Percentiles rank a stretch among this genome's conserved stretches.
Conservation (phyloP, 1,140 invertebrate species). For the Babylonia areolata region DNA sequence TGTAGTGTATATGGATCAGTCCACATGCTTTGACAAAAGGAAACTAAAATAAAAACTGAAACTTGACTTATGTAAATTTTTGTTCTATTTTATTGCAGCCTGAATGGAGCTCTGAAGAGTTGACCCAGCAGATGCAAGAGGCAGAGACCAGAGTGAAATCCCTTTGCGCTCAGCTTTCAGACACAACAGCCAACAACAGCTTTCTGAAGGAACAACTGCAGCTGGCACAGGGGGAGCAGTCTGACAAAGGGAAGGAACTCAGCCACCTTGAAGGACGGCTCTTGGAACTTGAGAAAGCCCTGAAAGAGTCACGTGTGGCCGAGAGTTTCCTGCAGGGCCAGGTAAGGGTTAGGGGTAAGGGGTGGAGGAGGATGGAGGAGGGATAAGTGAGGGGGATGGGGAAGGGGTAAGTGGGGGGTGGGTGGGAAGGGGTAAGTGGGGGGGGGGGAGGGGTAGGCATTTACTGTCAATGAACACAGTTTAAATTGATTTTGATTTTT, state of each 20-base stretch:
- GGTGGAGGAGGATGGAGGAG: too few species aligned
- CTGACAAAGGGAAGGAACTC: constrained; percentile 49
- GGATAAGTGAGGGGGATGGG: too few species aligned
- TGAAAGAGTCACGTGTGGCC: constrained; percentile 20
- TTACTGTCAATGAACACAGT: too few species aligned
- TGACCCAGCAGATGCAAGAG: background rate
- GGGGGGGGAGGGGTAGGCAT: too few species aligned
- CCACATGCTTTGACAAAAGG: too few species aligned
- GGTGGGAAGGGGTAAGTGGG: too few species aligned
- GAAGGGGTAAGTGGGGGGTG: too few species aligned
- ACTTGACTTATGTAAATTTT: too few species aligned
- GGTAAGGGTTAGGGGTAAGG: too few species aligned
- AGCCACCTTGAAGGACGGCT: constrained; percentile 39
- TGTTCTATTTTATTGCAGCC: constrained; percentile 8
- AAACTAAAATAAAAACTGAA: too few species aligned
- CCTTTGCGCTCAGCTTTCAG: constrained; percentile 26
- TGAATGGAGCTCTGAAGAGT: background rate
- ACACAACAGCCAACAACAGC: constrained; percentile 21
- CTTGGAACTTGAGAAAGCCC: constrained; percentile 26
- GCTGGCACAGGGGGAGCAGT: constrained; percentile 39
- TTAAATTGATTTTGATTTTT: too few species aligned
- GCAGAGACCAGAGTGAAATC: constrained; percentile 27
- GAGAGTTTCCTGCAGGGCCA: constrained; percentile 21
- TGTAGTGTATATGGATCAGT: too few species aligned
- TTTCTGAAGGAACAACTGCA: constrained; percentile 28